Base-by-base conservation (phyloP, 1,140 invertebrate species). In the Parasteatoda tepidariorum region DNA sequence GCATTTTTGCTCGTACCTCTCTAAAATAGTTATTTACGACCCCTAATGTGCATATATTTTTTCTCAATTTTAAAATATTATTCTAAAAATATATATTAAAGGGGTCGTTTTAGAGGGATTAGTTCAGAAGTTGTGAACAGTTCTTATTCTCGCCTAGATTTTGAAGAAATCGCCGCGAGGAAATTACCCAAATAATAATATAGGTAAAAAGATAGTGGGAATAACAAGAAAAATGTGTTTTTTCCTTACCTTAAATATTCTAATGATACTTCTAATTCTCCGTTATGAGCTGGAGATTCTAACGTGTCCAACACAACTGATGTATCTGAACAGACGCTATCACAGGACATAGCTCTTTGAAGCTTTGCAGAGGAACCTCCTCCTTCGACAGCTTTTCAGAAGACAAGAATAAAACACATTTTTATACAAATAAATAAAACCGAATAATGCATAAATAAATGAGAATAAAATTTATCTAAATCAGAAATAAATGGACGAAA, bases 241-340 rank as follows among this genome's bases (percentile, higher is more conserved):
- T n/a, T n/a, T 15, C n/a, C 76, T 88, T 86, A 94, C 92, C 92
- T 93, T 87, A 95, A 94, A 86, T 94, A 93, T 87, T 95, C 93
- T 22, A 95, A 89, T 1, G 93, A 93, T 73, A 95, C 91, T 88
- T 94, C 94, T 0, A 96, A 89, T 87, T 94, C 92, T 0, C 94
- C 94, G 0, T 92, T 93, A 31, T 94, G 90, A 86, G 92, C 91
- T 11, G 93, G 92, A 84, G 88, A 85, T 84, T 94, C 93, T 22
- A 94, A 89, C 86, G 95, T 93, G 57, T 92, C 92, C 1, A 94
- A 89, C 26, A 92, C 91, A 0, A 95, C 92, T 6, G 94, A 95
- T 0, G 94, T 95, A 84, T 95, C 94, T 2, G 94, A 95, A 83
- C 93, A 94, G 3, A 96, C 93, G 59, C 94, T 95, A 82, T 96